A percentile compares a stretch with the other conserved stretches of the same genome.
phyloP scores from a whole-genome alignment of 2,797 vertebrate species.

The Cephalopachus bancanus region DNA sequence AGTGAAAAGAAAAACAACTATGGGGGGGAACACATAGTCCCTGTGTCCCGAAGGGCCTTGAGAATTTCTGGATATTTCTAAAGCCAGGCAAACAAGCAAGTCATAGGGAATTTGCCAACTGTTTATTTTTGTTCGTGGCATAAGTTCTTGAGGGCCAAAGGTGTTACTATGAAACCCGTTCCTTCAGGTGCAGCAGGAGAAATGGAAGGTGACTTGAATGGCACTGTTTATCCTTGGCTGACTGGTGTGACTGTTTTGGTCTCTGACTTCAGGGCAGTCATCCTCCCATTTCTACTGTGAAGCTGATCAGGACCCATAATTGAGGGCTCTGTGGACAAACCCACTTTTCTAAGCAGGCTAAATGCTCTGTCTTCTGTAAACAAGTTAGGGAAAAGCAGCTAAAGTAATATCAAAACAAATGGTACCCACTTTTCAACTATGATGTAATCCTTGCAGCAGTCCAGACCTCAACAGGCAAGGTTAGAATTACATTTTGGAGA shows the following conservation, averaged over 20 bases:
- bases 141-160: background rate
- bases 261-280: background rate
- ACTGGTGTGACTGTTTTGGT: background rate
- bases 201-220: fast-evolving
- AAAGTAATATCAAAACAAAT: background rate
- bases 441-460: background rate
- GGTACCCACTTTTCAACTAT: background rate
- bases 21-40: background rate
- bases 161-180: background rate
- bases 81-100: background rate
- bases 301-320: background rate
- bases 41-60: conserved; percentile 71
- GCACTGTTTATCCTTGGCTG: fast-evolving
- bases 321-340: background rate
- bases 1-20: conserved; percentile 70
- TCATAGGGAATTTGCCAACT: conserved; percentile 2
- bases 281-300: background rate
- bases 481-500: background rate
- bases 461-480: background rate
- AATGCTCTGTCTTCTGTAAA: background rate
- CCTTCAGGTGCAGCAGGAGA: background rate
- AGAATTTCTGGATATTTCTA: conserved; percentile 63
- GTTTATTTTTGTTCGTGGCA: background rate
- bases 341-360: background rate
- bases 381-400: background rate